Conservation (phyloP, 2,888 invertebrate genomes). For the Spilarctia lutea region DNA sequence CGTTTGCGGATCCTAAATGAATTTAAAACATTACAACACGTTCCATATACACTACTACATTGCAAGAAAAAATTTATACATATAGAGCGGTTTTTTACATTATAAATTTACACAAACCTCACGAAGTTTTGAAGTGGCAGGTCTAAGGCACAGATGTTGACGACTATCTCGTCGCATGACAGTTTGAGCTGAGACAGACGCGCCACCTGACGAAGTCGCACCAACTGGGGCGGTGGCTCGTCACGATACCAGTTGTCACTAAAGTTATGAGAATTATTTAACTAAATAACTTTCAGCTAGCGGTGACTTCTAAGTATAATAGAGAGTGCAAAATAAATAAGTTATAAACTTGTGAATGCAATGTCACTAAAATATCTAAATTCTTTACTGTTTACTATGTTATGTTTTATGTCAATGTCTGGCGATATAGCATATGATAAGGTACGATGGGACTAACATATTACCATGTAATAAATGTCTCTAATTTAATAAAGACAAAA, state of each 20-base stretch:
- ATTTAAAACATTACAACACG: neutral
- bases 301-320: neutral
- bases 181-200: neutral
- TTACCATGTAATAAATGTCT: no score
- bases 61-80: neutral
- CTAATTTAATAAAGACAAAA: no score
- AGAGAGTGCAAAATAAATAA: neutral
- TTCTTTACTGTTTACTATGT: no score
- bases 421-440: no score
- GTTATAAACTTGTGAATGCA: neutral
- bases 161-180: constrained; percentile 2
- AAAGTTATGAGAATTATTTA: neutral
- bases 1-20: constrained; percentile 1
- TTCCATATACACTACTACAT: neutral
- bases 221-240: neutral
- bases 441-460: no score
- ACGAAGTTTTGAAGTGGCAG: neutral
- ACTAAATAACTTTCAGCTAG: neutral
- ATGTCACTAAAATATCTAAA: no score
- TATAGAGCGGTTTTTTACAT: neutral
- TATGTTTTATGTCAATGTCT: no score
- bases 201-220: neutral
- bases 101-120: neutral
- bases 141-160: constrained; percentile 3
- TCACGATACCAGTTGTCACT: constrained; percentile 7